A percentile compares a stretch with the other conserved stretches of the same genome.
Evolutionary conservation across 1,140 invertebrate genomes (phyloP).

Genomic region (Drosophila mojavensis): DNA sequence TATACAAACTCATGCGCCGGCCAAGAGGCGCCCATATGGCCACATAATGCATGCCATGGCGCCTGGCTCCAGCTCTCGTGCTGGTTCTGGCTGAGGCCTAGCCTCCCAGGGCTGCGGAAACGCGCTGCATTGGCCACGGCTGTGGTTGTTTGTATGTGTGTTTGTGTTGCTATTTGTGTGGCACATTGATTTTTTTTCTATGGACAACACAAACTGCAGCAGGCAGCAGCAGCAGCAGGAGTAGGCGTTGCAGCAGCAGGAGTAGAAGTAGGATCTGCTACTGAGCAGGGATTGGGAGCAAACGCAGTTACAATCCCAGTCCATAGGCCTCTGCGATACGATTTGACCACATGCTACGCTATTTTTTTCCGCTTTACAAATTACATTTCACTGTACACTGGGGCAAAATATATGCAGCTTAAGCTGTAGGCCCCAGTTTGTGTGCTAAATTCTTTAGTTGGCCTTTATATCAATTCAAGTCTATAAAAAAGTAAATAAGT

Average conservation of each 20-base stretch:
- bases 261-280: neutral
- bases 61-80: slow-evolving; percentile 20
- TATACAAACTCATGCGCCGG: slow-evolving; percentile 60
- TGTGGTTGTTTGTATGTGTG: slow-evolving; percentile 40
- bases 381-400: slow-evolving; percentile 40
- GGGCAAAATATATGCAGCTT: neutral
- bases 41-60: slow-evolving; percentile 77
- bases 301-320: slow-evolving; percentile 7
- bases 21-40: slow-evolving; percentile 55
- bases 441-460: too few species aligned
- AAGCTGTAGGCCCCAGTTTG: too few species aligned
- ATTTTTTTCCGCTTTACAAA: slow-evolving; percentile 58
- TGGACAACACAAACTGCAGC: slow-evolving; percentile 32
- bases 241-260: neutral
- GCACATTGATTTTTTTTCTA: slow-evolving; percentile 73
- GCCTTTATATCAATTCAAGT: too few species aligned
- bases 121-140: slow-evolving; percentile 42
- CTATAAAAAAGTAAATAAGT: too few species aligned
- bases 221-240: neutral
- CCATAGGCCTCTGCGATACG: slow-evolving; percentile 28
- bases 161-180: slow-evolving; percentile 28
- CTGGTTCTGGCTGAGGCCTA: slow-evolving; percentile 1
- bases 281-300: slow-evolving; percentile 11
- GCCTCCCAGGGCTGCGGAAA: slow-evolving; percentile 30
- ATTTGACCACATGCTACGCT: slow-evolving; percentile 66